Evolutionary conservation across 1,140 invertebrate species (phyloP).

Genomic region (Drosophila teissieri): DNA sequence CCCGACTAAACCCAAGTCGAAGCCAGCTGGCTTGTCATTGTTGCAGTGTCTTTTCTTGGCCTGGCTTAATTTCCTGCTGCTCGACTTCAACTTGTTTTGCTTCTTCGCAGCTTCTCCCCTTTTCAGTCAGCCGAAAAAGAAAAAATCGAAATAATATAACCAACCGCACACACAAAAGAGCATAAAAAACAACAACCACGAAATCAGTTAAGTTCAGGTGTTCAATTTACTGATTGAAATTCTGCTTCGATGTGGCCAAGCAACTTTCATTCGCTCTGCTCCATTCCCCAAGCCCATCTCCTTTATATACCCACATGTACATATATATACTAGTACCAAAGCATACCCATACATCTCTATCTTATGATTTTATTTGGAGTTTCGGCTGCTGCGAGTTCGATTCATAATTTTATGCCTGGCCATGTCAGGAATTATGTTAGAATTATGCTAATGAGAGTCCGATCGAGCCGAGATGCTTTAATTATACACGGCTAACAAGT

Average conservation of each 20-base stretch:
- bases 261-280: slow-evolving; percentile 65
- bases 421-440: slow-evolving; percentile 76
- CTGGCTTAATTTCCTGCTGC: slow-evolving; percentile 77
- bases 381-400: slow-evolving; percentile 51
- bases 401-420: slow-evolving; percentile 75
- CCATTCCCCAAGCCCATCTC: slow-evolving; percentile 23
- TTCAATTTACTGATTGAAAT: slow-evolving; percentile 83
- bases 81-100: slow-evolving; percentile 44
- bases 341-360: slow-evolving; percentile 16
- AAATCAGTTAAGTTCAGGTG: slow-evolving; percentile 82
- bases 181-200: slow-evolving; percentile 48
- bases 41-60: slow-evolving; percentile 48
- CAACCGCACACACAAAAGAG: slow-evolving; percentile 31
- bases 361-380: slow-evolving; percentile 45
- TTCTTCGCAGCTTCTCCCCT: slow-evolving; percentile 51
- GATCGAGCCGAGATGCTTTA: slow-evolving; percentile 62
- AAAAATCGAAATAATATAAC: slow-evolving; percentile 27
- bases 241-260: slow-evolving; percentile 71
- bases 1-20: slow-evolving; percentile 20
- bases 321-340: background rate
- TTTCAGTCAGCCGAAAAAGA: slow-evolving; percentile 36
- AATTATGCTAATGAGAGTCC: slow-evolving; percentile 75
- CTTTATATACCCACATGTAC: background rate
- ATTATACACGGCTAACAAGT: slow-evolving; percentile 69
- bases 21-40: slow-evolving; percentile 48